Percentiles rank a stretch among this genome's conserved stretches.
Evolutionary conservation across 1,140 invertebrate genomes (phyloP).

Genomic region (Orchesella cincta): DNA sequence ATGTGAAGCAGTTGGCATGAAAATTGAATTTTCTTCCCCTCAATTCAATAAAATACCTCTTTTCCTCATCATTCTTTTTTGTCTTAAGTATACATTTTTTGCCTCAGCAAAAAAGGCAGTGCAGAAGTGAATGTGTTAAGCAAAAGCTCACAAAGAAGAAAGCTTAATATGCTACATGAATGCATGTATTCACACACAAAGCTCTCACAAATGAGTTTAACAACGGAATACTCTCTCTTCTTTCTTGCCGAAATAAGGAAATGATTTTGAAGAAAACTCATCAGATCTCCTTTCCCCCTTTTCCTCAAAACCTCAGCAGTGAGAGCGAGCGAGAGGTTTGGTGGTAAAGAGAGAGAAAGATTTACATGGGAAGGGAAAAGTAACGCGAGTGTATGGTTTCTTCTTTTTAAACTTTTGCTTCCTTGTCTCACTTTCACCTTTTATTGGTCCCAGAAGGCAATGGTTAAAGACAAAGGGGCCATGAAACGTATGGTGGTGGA

Average conservation of each 20-base stretch:
- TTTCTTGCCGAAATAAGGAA: not conserved
- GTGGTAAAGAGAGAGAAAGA: not conserved
- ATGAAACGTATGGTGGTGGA: not conserved
- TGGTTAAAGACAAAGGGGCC: not conserved
- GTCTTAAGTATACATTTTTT: not conserved
- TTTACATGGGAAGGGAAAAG: not conserved
- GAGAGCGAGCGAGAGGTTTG: not conserved
- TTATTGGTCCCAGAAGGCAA: conserved; percentile 16
- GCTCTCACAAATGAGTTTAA: conserved; percentile 1
- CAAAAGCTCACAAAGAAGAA: not conserved
- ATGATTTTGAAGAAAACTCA: not conserved
- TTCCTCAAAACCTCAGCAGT: not conserved
- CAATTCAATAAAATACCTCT: conserved; percentile 23
- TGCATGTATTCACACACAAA: not conserved
- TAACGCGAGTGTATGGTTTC: not conserved
- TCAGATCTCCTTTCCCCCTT: not conserved
- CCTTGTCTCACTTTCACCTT: conserved; percentile 15
- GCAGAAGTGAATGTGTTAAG: not conserved
- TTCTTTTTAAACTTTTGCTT: not conserved
- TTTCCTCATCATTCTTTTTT: conserved; percentile 24
- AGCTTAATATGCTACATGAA: not conserved
- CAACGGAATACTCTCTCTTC: not conserved
- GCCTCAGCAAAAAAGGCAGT: not conserved
- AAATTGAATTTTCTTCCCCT: conserved; percentile 25
- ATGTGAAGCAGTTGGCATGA: conserved; percentile 26